A percentile compares a stretch with the other conserved stretches of the same genome.
These are phyloP conservation scores for Maniola hyperantus DNA, from an alignment of 2,888 invertebrate genomes.

Conservation along the genomic window DNA sequence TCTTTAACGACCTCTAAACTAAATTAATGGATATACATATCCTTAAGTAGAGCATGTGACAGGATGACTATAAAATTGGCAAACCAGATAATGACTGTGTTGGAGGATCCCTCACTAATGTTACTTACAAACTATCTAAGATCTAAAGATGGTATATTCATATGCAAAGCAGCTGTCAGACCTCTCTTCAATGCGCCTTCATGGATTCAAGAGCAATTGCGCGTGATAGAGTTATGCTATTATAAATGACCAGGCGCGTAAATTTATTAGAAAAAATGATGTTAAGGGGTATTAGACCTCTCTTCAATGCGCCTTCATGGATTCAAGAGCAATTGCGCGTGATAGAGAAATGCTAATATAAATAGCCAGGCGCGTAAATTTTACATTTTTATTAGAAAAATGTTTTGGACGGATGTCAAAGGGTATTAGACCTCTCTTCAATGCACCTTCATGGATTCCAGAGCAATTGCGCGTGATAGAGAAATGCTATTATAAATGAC, in stretches of 20 bases:
- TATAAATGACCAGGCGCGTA: conserved; percentile 3
- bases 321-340: conserved; percentile 3
- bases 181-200: conserved; percentile 9
- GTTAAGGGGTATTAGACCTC: too few relatives aligned
- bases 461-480: neutral
- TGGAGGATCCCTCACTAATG: neutral
- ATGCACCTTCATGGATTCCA: conserved; percentile 2
- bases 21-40: neutral
- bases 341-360: neutral
- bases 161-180: conserved; percentile 12
- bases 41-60: neutral
- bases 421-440: conserved; percentile 9
- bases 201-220: conserved; percentile 1
- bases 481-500: too few relatives aligned
- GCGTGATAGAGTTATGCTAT: neutral
- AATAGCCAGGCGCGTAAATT: neutral
- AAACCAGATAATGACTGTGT: neutral
- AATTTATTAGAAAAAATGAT: too few relatives aligned
- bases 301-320: neutral
- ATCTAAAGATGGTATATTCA: conserved; percentile 1
- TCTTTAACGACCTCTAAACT: too few relatives aligned
- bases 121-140: neutral
- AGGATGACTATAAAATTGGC: neutral
- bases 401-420: too few relatives aligned
- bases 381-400: too few relatives aligned